These are phyloP conservation scores for Hypsopygia costalis DNA, from an alignment of 2,888 invertebrate species.

Conservation along the genomic window DNA sequence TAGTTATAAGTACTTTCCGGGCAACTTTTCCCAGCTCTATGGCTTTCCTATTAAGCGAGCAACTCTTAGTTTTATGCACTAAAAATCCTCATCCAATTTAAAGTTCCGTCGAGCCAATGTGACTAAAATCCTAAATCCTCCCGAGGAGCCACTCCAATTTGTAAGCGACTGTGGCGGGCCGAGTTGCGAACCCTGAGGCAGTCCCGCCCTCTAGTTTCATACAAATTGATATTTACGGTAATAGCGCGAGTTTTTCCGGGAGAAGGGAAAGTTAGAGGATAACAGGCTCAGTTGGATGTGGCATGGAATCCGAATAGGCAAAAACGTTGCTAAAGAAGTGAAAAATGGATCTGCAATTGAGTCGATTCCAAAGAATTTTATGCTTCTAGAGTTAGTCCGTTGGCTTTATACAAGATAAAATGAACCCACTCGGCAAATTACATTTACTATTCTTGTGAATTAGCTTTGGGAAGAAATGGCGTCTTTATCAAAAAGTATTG, in stretches of 20 bases:
- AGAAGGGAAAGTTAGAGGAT: conserved; percentile 66
- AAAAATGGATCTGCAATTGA: conserved; percentile 35
- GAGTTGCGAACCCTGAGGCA: conserved; percentile 30
- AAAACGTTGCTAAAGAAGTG: conserved; percentile 62
- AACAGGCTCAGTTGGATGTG: conserved; percentile 68
- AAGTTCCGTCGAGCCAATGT: conserved; percentile 43
- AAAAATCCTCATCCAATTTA: conserved; percentile 35
- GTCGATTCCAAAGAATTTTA: conserved; percentile 56
- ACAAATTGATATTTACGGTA: conserved; percentile 81
- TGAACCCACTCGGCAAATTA: conserved; percentile 24
- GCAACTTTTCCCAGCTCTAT: not conserved
- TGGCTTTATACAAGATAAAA: conserved; percentile 27
- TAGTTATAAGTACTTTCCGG: not conserved
- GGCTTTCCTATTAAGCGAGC: not conserved
- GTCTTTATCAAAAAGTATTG: not conserved
- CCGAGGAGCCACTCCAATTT: conserved; percentile 64
- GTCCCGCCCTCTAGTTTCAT: conserved; percentile 71
- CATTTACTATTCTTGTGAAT: conserved; percentile 20
- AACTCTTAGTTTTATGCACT: conserved; percentile 6
- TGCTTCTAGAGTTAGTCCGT: conserved; percentile 47
- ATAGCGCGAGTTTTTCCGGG: conserved; percentile 75
- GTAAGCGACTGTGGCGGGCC: conserved; percentile 43
- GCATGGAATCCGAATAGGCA: conserved; percentile 65
- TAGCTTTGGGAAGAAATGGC: not conserved
- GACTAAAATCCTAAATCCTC: conserved; percentile 57